Evolutionary conservation across 92 coral and sea anemone species (phyloP).

Genomic region (Epizoanthus fatuus): DNA sequence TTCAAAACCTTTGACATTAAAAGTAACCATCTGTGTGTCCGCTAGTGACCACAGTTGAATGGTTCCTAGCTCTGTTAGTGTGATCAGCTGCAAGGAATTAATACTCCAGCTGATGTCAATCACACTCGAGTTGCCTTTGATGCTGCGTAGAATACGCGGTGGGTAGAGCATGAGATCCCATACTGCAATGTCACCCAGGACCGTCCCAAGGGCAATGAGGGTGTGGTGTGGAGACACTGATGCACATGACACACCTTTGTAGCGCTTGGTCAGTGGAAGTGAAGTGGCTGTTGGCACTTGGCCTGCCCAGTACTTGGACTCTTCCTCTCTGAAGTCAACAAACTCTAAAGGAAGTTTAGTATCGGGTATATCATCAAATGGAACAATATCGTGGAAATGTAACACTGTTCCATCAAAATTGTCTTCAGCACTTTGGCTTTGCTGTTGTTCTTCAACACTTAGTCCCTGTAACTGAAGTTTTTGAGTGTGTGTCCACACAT

Average conservation of each 20-base stretch:
- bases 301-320: conserved; percentile 83
- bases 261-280: conserved; percentile 79
- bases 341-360: conserved; percentile 60
- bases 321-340: conserved; percentile 67
- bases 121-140: conserved; percentile 69
- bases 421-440: conserved; percentile 53
- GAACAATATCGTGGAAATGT: conserved; percentile 71
- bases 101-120: conserved; percentile 72
- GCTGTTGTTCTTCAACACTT: conserved; percentile 33
- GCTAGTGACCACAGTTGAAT: conserved; percentile 79
- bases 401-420: conserved; percentile 81
- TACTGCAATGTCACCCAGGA: conserved; percentile 83
- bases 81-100: conserved; percentile 69
- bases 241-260: conserved; percentile 79
- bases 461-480: conserved; percentile 37
- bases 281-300: conserved; percentile 45
- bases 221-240: conserved; percentile 75
- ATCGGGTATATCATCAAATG: conserved; percentile 68
- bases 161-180: conserved; percentile 84
- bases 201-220: conserved; percentile 81
- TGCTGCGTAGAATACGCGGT: conserved; percentile 80
- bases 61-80: conserved; percentile 70
- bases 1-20: conserved; percentile 83
- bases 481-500: conserved; percentile 80
- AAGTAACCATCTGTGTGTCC: conserved; percentile 59